A percentile compares a stretch with the other conserved stretches of the same genome.
Conservation (phyloP, 2,888 invertebrate genomes). For the Hipparchia semele region DNA sequence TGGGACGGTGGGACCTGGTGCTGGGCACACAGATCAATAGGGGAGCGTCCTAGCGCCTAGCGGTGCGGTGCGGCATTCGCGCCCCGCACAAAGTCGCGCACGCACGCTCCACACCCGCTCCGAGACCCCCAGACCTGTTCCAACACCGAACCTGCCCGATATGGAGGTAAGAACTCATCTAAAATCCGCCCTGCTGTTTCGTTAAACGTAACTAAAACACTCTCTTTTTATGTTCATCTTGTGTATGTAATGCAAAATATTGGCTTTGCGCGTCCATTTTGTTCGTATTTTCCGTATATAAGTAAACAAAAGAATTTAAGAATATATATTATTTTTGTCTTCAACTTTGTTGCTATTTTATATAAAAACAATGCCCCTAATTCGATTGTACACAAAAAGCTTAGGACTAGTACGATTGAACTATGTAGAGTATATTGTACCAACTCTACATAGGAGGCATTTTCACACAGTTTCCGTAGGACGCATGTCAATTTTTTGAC, state of each 20-base stretch:
- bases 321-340: not conserved
- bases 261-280: constrained; percentile 8
- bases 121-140: not conserved
- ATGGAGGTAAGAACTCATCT: constrained; percentile 11
- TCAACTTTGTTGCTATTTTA: not conserved
- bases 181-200: not conserved
- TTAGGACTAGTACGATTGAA: not conserved
- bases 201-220: not conserved
- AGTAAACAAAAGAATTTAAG: not conserved
- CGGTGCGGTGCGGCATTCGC: constrained; percentile 45
- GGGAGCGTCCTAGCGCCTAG: constrained; percentile 53
- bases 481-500: not conserved
- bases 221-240: not conserved
- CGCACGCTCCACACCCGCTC: not conserved
- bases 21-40: constrained; percentile 68
- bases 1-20: not conserved
- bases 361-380: not conserved
- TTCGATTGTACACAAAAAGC: not conserved
- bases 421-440: not conserved
- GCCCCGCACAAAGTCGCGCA: constrained; percentile 28
- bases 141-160: not conserved
- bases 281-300: not conserved
- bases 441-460: not conserved
- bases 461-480: not conserved
- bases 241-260: not conserved